These are phyloP conservation scores for Laterallus jamaicensis DNA, from an alignment of 2,113 vertebrate genomes.

Conservation along the genomic window DNA sequence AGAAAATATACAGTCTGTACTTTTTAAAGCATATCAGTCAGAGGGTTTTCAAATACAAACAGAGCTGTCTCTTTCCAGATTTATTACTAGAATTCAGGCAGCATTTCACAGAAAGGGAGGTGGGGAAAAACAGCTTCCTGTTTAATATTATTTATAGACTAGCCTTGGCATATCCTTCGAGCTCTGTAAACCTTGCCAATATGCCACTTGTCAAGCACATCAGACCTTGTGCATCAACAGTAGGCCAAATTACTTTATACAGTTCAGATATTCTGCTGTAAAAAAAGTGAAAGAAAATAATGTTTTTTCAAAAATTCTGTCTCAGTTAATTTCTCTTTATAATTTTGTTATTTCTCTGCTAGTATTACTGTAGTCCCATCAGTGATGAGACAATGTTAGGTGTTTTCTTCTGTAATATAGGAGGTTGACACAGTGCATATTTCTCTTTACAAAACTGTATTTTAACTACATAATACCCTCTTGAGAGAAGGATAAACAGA, in stretches of 20 bases:
- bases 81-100: slow-evolving; percentile 48
- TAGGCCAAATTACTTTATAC: not conserved
- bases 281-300: not conserved
- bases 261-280: not conserved
- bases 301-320: not conserved
- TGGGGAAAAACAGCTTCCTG: not conserved
- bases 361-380: not conserved
- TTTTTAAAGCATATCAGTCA: not conserved
- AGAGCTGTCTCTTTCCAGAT: slow-evolving; percentile 39
- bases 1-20: slow-evolving; percentile 12
- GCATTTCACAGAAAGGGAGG: not conserved
- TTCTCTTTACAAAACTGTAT: not conserved
- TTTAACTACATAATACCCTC: not conserved
- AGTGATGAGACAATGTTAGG: not conserved
- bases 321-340: not conserved
- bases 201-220: slow-evolving; percentile 16
- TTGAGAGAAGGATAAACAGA: not conserved
- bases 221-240: not conserved
- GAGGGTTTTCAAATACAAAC: slow-evolving; percentile 19
- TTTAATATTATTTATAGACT: slow-evolving; percentile 59
- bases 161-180: slow-evolving; percentile 55
- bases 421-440: not conserved
- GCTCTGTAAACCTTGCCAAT: slow-evolving; percentile 27
- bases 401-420: not conserved
- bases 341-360: not conserved